Evolutionary conservation across 2,888 invertebrate genomes (phyloP).

Genomic region (Exephanes ischioxanthus): DNA sequence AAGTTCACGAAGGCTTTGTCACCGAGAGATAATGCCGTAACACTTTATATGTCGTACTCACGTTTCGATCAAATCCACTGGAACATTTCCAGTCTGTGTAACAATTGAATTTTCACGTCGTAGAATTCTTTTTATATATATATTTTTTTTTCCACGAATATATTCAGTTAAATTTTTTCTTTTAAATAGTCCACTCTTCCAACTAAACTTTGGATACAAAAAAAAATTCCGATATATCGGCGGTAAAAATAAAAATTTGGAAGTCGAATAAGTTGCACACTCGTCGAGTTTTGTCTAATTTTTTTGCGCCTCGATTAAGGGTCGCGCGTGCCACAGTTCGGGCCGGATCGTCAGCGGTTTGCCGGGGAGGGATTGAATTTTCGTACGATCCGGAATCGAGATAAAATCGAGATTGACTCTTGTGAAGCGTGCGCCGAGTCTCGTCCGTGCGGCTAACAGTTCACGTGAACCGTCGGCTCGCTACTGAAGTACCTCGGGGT

Average conservation of each 20-base stretch:
- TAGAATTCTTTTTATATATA: neutral
- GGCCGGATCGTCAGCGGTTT: no score
- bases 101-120: constrained; percentile 9
- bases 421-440: constrained; percentile 17
- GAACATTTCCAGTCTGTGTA: constrained; percentile 51
- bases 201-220: neutral
- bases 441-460: constrained; percentile 52
- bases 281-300: no score
- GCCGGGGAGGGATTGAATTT: no score
- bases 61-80: constrained; percentile 61
- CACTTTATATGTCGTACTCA: constrained; percentile 33
- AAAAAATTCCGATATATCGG: neutral
- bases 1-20: neutral
- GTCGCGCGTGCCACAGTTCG: no score
- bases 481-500: constrained; percentile 68
- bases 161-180: neutral
- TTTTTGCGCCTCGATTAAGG: no score
- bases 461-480: constrained; percentile 68
- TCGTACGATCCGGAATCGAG: neutral
- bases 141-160: constrained; percentile 20
- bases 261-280: no score
- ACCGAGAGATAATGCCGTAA: constrained; percentile 11
- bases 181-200: constrained; percentile 29
- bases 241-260: no score
- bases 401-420: neutral